phyloP scores from a whole-genome alignment of 2,797 vertebrate species.

The Chelonia mydas region DNA sequence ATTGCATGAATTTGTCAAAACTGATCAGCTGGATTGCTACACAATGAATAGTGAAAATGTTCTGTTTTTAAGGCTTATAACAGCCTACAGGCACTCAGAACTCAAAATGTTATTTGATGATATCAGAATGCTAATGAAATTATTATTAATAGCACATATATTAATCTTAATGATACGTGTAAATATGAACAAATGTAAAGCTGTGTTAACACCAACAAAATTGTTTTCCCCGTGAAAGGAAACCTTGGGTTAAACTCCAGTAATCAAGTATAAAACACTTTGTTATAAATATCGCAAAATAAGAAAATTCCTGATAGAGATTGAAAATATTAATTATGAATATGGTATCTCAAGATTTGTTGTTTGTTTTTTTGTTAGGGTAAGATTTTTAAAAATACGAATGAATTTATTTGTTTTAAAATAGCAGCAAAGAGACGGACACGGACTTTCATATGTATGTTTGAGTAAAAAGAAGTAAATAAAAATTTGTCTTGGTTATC shows the following conservation, averaged over 20 bases:
- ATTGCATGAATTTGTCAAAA: constrained; percentile 78
- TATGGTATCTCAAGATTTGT: not conserved
- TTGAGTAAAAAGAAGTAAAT: not conserved
- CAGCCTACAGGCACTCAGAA: constrained; percentile 75
- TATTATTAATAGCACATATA: constrained; percentile 79
- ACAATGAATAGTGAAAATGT: constrained; percentile 74
- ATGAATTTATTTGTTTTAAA: constrained; percentile 36
- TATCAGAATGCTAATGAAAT: constrained; percentile 79
- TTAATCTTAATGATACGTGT: constrained; percentile 80
- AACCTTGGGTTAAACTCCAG: constrained; percentile 68
- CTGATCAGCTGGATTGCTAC: constrained; percentile 71
- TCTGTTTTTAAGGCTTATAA: constrained; percentile 73
- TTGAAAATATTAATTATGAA: constrained; percentile 14
- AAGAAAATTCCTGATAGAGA: constrained; percentile 14
- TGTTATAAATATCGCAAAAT: constrained; percentile 20
- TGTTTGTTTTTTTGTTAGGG: constrained; percentile 10
- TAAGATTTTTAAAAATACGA: not conserved
- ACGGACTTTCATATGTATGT: not conserved
- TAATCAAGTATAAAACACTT: constrained; percentile 39
- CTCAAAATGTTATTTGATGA: constrained; percentile 79
- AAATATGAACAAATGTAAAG: constrained; percentile 70
- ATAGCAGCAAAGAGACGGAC: constrained; percentile 4
- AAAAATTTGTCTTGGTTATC: constrained; percentile 5
- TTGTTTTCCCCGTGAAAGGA: constrained; percentile 66
- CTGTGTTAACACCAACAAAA: constrained; percentile 59